These are phyloP conservation scores for Drosophila subsilvestris DNA, from an alignment of 2,888 invertebrate species.

Conservation along the genomic window DNA sequence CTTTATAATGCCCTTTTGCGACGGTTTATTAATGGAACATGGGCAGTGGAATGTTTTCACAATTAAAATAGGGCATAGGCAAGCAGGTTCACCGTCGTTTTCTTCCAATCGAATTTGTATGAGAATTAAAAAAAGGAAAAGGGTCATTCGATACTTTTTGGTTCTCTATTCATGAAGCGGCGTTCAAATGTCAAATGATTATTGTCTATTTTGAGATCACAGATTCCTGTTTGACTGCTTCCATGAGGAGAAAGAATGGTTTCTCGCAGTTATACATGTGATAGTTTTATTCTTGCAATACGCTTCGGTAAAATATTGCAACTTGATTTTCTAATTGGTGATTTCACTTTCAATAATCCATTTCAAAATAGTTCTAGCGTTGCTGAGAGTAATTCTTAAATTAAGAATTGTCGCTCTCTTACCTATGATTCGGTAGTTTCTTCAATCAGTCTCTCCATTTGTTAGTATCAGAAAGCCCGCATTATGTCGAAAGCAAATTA, in stretches of 20 bases:
- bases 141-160: constrained; percentile 63
- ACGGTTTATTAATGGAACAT: background rate
- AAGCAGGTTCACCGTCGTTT: constrained; percentile 52
- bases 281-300: constrained; percentile 49
- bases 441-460: too few species aligned
- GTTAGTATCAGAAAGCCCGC: too few species aligned
- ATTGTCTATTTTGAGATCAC: constrained; percentile 65
- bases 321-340: constrained; percentile 51
- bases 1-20: background rate
- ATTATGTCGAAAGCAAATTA: too few species aligned
- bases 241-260: constrained; percentile 11
- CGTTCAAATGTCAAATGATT: constrained; percentile 66
- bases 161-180: constrained; percentile 41
- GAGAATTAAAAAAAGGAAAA: constrained; percentile 43
- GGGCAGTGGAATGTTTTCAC: background rate
- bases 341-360: constrained; percentile 53
- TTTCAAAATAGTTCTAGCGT: constrained; percentile 49
- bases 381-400: constrained; percentile 21
- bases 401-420: constrained; percentile 22
- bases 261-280: background rate
- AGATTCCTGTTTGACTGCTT: constrained; percentile 28
- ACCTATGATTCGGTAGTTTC: too few species aligned
- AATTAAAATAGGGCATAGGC: constrained; percentile 13
- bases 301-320: constrained; percentile 55
- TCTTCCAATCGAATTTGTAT: constrained; percentile 46